Evolutionary conservation across 2,888 invertebrate genomes (phyloP), one percentile per base, ranked within the genome.

Genomic region (Philereme vetulata): DNA sequence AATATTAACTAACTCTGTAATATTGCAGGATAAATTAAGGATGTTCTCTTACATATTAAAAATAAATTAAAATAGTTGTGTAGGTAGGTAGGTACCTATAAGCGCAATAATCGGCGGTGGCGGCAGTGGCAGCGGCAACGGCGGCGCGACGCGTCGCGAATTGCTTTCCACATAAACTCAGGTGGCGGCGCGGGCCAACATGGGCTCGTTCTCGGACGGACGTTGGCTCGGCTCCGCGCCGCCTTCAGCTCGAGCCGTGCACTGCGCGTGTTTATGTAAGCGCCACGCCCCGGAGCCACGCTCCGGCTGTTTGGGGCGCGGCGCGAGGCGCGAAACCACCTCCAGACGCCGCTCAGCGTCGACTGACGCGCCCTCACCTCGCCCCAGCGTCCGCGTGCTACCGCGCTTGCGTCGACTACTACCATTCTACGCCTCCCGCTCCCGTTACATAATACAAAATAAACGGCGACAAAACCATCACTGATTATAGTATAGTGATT

Each of bases 241-340:
- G 85, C 86, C 85, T 76, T 81, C 76, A 77, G 76, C 81, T 75
- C 78, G 78, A 78, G 74, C 77, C 75, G 73, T 74, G 76, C 68
- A 78, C 77, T 85, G 85, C 88, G 88, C 90, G 88, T 92, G 91
- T 92, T 91, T 90, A 91, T 89, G 90, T 92, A 91, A 91, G 90
- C 92, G 92, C 91, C 92, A 92, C 92, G 91, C 92, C 92, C 92
- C 91, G 90, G 62, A 88, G 91, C 90, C 91, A 88, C 90, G 86
- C 88, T 88, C 75, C 80, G 82, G 86, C 90, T 85, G 84, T 86
- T 79, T 85, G 90, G 90, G 88, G 91, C 90, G 91, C 90, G 90
- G 89, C 90, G 89, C 90, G 80, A 77, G 85, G 90, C 84, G 87
- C 88, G 80, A 79, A 62, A 78, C 86, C 90, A 88, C 86, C 88